These are phyloP conservation scores for Disparrhopalites patrizii DNA, from an alignment of 2,888 invertebrate species.

Conservation along the genomic window DNA sequence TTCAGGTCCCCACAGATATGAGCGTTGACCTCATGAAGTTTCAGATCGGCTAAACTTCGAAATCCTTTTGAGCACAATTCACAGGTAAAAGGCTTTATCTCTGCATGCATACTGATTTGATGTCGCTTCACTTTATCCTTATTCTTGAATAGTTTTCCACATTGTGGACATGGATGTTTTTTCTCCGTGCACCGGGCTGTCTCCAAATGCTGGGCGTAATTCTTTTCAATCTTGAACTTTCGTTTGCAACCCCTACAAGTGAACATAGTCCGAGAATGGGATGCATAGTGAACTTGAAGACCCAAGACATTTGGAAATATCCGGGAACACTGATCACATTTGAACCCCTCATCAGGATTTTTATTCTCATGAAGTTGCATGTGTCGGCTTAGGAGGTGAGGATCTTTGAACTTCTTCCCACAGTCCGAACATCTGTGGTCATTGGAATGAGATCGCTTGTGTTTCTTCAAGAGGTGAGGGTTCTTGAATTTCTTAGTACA, in stretches of 20 bases:
- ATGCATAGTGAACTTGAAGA: slow-evolving; percentile 11
- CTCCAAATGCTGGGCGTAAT: slow-evolving; percentile 14
- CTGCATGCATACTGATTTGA: slow-evolving; percentile 24
- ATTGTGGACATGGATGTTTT: slow-evolving; percentile 21
- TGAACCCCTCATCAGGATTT: slow-evolving; percentile 4
- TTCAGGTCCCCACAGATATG: slow-evolving; percentile 21
- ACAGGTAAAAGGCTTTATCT: slow-evolving; percentile 18
- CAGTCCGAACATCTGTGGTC: slow-evolving; percentile 9
- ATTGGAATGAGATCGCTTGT: slow-evolving; percentile 11
- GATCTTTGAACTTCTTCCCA: slow-evolving; percentile 15
- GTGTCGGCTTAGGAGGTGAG: slow-evolving; percentile 7
- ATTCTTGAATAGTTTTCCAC: slow-evolving; percentile 27
- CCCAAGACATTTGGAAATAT: slow-evolving; percentile 21
- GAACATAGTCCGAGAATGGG: slow-evolving; percentile 5
- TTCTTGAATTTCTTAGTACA: slow-evolving; percentile 6
- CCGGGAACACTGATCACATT: slow-evolving; percentile 16
- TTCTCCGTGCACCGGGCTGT: slow-evolving; percentile 23
- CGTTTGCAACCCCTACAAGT: slow-evolving; percentile 19
- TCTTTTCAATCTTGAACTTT: slow-evolving; percentile 25
- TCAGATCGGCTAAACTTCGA: slow-evolving; percentile 20
- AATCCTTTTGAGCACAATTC: slow-evolving; percentile 19
- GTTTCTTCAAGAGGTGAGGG: neutral
- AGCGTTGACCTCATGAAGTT: slow-evolving; percentile 24
- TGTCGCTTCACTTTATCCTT: slow-evolving; percentile 27
- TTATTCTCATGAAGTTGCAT: slow-evolving; percentile 9